A percentile compares a stretch with the other conserved stretches of the same genome.
These are phyloP conservation scores for Potamilus streckersoni DNA, from an alignment of 1,140 invertebrate genomes.

Conservation along the genomic window DNA sequence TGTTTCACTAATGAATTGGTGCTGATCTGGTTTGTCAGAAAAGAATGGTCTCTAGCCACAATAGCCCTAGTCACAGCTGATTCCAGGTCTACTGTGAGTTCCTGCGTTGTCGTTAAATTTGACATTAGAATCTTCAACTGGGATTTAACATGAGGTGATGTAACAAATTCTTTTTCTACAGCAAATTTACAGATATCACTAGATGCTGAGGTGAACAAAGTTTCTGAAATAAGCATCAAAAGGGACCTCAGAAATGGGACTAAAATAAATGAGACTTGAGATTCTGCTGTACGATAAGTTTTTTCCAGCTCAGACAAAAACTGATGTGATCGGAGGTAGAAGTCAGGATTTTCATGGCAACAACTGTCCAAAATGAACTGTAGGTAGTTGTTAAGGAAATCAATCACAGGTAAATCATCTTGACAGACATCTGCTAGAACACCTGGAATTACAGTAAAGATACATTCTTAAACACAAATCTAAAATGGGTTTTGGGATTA, in stretches of 20 bases:
- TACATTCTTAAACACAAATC: too few relatives aligned
- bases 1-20: conserved; percentile 25
- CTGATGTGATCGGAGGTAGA: conserved; percentile 25
- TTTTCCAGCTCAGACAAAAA: conserved; percentile 24
- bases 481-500: too few relatives aligned
- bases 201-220: conserved; percentile 23
- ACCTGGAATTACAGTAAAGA: conserved; percentile 9
- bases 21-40: conserved; percentile 17
- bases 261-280: conserved; percentile 20
- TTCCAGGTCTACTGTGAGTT: conserved; percentile 22
- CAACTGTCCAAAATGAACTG: conserved; percentile 22
- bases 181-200: conserved; percentile 26
- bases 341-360: conserved; percentile 25
- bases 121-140: conserved; percentile 15
- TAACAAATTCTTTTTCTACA: conserved; percentile 21
- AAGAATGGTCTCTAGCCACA: not conserved
- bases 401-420: conserved; percentile 26
- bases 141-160: conserved; percentile 23
- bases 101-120: conserved; percentile 16
- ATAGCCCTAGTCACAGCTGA: conserved; percentile 14
- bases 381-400: conserved; percentile 30
- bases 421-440: conserved; percentile 20
- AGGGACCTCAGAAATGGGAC: conserved; percentile 26
- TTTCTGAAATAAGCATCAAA: conserved; percentile 25
- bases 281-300: conserved; percentile 14